Evolutionary conservation across 2,113 vertebrate genomes (phyloP).

Genomic region (Ceyx cyanopectus): DNA sequence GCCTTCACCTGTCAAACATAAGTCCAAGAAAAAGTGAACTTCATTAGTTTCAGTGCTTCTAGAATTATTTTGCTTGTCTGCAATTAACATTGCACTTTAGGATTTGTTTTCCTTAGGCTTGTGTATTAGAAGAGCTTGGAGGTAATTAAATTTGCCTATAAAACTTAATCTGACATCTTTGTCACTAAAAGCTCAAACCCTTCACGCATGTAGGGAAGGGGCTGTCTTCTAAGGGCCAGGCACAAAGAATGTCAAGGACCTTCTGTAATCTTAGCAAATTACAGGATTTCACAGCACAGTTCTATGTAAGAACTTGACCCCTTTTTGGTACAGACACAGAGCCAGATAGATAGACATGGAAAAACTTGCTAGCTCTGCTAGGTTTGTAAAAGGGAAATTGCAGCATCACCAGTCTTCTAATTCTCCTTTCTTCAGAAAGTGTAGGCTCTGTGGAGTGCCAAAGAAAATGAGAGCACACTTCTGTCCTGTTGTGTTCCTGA

Average conservation of each 20-base stretch:
- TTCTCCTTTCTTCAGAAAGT: neutral
- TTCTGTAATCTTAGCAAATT: neutral
- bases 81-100: neutral
- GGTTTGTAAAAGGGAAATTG: neutral
- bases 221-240: neutral
- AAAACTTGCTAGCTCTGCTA: neutral
- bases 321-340: neutral
- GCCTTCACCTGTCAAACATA: neutral
- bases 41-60: neutral
- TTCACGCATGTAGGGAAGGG: neutral
- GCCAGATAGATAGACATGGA: neutral
- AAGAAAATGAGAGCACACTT: neutral
- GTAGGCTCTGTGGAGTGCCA: neutral
- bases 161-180: neutral
- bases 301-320: neutral
- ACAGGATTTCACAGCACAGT: neutral
- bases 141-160: neutral
- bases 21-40: neutral
- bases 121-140: neutral
- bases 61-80: neutral
- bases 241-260: neutral
- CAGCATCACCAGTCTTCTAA: neutral
- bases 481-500: neutral
- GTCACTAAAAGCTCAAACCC: neutral
- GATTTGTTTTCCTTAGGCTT: neutral